A percentile compares a stretch with the other conserved stretches of the same genome.
These are phyloP conservation scores for Callimorpha dominula DNA, from an alignment of 2,888 invertebrate species.

Conservation along the genomic window DNA sequence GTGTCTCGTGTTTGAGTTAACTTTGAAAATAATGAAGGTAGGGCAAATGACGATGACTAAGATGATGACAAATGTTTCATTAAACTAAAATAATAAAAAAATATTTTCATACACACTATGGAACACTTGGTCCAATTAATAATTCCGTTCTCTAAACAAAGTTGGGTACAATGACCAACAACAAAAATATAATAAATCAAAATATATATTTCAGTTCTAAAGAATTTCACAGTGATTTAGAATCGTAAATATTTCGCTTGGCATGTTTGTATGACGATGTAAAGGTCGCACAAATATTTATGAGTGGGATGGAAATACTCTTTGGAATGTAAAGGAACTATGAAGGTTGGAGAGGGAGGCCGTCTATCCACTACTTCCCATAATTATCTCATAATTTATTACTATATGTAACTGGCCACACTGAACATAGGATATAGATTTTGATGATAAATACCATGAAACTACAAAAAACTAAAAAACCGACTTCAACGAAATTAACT, in stretches of 20 bases:
- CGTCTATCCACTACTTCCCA: slow-evolving; percentile 12
- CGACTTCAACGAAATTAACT: too few species aligned
- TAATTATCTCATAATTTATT: slow-evolving; percentile 14
- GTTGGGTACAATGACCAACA: slow-evolving; percentile 25
- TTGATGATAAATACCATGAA: background rate
- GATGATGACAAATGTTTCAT: too few species aligned
- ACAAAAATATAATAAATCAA: slow-evolving; percentile 22
- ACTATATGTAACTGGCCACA: background rate
- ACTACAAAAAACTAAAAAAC: background rate
- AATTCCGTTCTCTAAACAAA: background rate
- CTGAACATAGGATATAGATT: background rate
- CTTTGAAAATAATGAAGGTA: too few species aligned
- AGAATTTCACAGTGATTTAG: slow-evolving; percentile 37
- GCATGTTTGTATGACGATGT: slow-evolving; percentile 27
- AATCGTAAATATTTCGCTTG: slow-evolving; percentile 46
- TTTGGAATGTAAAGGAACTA: slow-evolving; percentile 42
- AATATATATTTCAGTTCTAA: slow-evolving; percentile 28
- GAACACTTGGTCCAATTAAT: background rate
- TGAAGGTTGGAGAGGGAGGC: slow-evolving; percentile 37
- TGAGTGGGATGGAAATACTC: slow-evolving; percentile 48
- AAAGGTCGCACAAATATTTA: slow-evolving; percentile 47
- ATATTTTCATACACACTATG: too few species aligned
- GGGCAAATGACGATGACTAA: too few species aligned
- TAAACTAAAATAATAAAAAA: too few species aligned
- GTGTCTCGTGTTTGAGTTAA: too few species aligned